Evolutionary conservation across 1,140 invertebrate species (phyloP), one percentile per base, ranked within the genome.

Genomic region (Drosophila novamexicana): DNA sequence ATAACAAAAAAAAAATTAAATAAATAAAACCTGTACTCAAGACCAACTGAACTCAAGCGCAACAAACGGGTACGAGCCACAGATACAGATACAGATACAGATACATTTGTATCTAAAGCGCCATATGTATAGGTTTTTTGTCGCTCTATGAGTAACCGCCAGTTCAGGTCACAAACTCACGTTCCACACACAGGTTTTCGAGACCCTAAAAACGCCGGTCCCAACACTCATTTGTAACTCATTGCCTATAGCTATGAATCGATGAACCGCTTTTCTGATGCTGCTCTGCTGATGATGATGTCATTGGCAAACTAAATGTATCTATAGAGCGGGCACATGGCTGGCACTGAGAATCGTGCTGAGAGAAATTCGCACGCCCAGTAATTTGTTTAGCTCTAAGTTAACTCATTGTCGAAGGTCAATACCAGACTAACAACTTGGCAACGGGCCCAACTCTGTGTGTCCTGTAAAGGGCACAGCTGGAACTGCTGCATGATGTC

Each of bases 111-210:
- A 58, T 34, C 54, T 59, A 32, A 40, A 42, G 9, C 12, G 7
- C 22, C 9, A 52, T 68, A 7, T 54, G 58, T 68, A 36, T 40
- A 12, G 36, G 45, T 16, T 34, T 32, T 47, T 47, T 10, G 44
- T 61, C 62, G 74, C 65, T 79, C 75, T 82, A 82, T 88, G 83
- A 85, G 79, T 82, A 86, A 88, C 62, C 61, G 57, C 52, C 72
- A 73, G 59, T 52, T 39, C 42, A 47, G 69, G 69, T 82, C 69
- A 47, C 32, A 47, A 75, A 85, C 79, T 85, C 67, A 72, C 71
- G 82, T 88, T 85, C 83, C 83, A 88, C 79, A 85, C 78, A 14
- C 82, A 88, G 79, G 72, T 81, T 75, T 83, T 52, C 9, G 58
- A 68, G 72, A 73, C 64, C 70, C 40, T 49, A 67, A 72, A 53